phyloP scores from a whole-genome alignment of 2,888 invertebrate species.

The Oscheius myriophilus region DNA sequence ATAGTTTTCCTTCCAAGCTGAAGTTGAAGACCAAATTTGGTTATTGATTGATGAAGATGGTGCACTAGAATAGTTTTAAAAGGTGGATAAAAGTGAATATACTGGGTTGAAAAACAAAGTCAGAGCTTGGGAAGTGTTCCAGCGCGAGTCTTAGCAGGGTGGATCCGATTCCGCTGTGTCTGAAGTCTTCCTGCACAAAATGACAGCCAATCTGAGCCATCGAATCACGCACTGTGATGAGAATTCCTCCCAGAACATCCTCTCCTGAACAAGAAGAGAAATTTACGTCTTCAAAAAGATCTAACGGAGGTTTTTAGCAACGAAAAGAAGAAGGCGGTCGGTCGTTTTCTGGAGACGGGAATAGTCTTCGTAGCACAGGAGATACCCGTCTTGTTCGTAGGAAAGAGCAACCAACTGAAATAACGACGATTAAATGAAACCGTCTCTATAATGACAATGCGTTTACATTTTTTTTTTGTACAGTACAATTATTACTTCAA shows the following conservation, averaged over 20 bases:
- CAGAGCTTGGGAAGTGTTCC: neutral
- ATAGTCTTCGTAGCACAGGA: slow-evolving; percentile 29
- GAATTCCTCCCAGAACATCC: slow-evolving; percentile 37
- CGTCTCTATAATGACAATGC: no score
- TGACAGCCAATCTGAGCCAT: slow-evolving; percentile 25
- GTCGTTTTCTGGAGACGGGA: neutral
- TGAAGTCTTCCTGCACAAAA: slow-evolving; percentile 37
- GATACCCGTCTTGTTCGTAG: slow-evolving; percentile 27
- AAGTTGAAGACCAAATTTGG: slow-evolving; percentile 14
- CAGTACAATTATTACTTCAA: no score
- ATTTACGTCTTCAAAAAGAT: neutral
- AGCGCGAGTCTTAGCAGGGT: slow-evolving; percentile 27
- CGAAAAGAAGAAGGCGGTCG: slow-evolving; percentile 3
- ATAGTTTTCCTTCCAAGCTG: slow-evolving; percentile 10
- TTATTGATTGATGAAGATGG: slow-evolving; percentile 5
- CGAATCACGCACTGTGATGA: neutral
- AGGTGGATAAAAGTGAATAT: neutral
- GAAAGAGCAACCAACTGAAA: slow-evolving; percentile 30
- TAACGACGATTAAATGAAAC: no score
- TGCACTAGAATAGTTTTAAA: slow-evolving; percentile 16
- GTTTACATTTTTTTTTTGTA: no score
- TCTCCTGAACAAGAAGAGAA: slow-evolving; percentile 11
- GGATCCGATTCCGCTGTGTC: slow-evolving; percentile 38
- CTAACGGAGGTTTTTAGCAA: slow-evolving; percentile 21
- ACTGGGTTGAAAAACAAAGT: slow-evolving; percentile 18